Evolutionary conservation across 2,888 invertebrate genomes (phyloP).

Genomic region (Lysandra coridon): DNA sequence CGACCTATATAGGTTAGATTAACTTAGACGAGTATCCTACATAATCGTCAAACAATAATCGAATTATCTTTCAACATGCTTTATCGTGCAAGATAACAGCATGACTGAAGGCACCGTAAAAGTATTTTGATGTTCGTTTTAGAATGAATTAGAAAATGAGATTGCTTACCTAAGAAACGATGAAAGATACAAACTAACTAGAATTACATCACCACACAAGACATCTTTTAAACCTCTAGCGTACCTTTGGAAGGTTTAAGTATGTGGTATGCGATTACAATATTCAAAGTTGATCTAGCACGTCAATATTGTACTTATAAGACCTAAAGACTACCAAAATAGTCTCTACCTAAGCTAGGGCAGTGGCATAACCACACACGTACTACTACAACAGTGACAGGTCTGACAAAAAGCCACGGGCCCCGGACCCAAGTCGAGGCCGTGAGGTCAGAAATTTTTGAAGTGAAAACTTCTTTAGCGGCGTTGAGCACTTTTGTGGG

Average conservation of each 20-base stretch:
- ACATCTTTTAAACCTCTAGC: neutral
- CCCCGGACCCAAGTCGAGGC: too few relatives aligned
- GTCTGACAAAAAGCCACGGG: too few relatives aligned
- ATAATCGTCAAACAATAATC: conserved; percentile 20
- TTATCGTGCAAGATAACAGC: conserved; percentile 25
- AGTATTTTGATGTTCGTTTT: neutral
- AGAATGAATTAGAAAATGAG: neutral
- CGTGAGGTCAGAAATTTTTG: too few relatives aligned
- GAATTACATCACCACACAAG: neutral
- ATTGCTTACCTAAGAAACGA: neutral
- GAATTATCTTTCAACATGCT: conserved; percentile 11
- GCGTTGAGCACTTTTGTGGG: too few relatives aligned
- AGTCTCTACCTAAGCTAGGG: neutral
- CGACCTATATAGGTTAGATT: neutral
- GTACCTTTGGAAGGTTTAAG: neutral
- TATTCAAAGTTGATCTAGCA: neutral
- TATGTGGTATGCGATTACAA: neutral
- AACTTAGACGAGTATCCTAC: neutral
- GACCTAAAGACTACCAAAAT: neutral
- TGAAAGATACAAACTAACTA: neutral
- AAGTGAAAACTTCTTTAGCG: too few relatives aligned
- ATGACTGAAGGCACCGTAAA: neutral
- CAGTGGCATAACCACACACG: too few relatives aligned
- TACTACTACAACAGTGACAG: too few relatives aligned
- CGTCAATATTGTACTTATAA: neutral